Base-by-base conservation (phyloP, 2,888 invertebrate genomes). In the Oscheius sp. region DNA sequence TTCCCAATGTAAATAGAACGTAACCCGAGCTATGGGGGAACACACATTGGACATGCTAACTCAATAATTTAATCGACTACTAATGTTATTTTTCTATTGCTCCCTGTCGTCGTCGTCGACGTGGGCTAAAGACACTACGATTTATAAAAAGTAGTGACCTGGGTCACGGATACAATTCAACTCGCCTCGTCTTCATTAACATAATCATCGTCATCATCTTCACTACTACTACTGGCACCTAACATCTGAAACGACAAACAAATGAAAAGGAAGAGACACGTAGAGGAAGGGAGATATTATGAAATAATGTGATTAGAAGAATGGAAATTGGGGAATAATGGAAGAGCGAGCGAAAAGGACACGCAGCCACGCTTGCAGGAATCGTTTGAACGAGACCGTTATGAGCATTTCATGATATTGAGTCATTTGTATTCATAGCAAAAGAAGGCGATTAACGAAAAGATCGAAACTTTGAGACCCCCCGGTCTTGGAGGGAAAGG, bases 191-290 rank as follows among this genome's bases (percentile, higher is more conserved):
- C 82, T 61, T 84, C 84, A 72, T 84, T 82, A 58, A 74, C 75
- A 72, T 80, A 81, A 66, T 86, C 86, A 73, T 87, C 88, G 72
- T 88, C 88, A 64, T 89, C 88, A 29, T 88, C 88, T 70, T 88
- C 88, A 75, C 87, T 87, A 80, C 88, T 89, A 74, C 87, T 88
- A 75, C 87, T 88, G 53, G 88, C 88, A 59, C 88, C 88, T 74
- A 89, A 83, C 90, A 84, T 89, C 79, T 43, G 59, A 59, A 35
- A 70, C 16, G 7, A 18, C 13, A 43, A 58, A 43, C 13, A 45
- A 25, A 35, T 21, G 7, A 55, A 59, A 59, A 18, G 23, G 29
- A 21, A 21, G 18, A 27, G 7, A 41, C 16, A 16, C 18, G 43
- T 41, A 23, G 27, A 59, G n/a, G 16, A 35, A 9, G 9, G 35